Evolutionary conservation across 1,140 invertebrate species (phyloP), one percentile per base, ranked within the genome.

Genomic region (Liolophura sinensis): DNA sequence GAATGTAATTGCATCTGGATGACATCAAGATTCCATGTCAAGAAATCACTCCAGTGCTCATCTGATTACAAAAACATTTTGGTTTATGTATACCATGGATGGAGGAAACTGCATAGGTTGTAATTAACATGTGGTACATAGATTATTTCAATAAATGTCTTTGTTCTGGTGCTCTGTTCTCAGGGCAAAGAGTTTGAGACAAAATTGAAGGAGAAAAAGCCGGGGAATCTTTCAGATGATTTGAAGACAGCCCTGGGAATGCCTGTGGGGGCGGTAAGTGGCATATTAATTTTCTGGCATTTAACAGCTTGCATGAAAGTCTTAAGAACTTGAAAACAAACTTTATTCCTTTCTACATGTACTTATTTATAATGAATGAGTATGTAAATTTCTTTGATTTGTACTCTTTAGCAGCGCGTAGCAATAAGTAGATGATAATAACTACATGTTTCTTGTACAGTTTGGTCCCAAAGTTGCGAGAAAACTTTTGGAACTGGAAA

Each of bases 111-210:
- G n/a, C n/a, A n/a, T n/a, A 15, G 49, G 49, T 15, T 50, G 14
- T n/a, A 50, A n/a, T 14, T 15, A 50, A 50, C 14, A 50, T 15
- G 14, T 15, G 14, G 14, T 50, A 50, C n/a, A 14, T 50, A 15
- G n/a, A 15, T 15, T 50, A 50, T 50, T 50, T 50, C 14, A 50
- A 15, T 14, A 15, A 50, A 50, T n/a, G n/a, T n/a, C n/a, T 65
- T 22, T 40, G 3, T 49, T 16, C 56, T 31, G 50, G 15, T 65
- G 15, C 60, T 48, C 61, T 52, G 27, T 62, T 67, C 70, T 61
- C 62, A 82, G 86, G 98, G 98, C n/a, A 99, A 99, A 84, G 98
- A 99, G 84, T 98, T 98, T 86, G 98, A 99, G 84, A 99, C 97
- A 0, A 88, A 96, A 51, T 86, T 99, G 49, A 95, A 96, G 74